Conservation (phyloP, 2,888 invertebrate genomes). For the Amblyjoppa fuscipennis region DNA sequence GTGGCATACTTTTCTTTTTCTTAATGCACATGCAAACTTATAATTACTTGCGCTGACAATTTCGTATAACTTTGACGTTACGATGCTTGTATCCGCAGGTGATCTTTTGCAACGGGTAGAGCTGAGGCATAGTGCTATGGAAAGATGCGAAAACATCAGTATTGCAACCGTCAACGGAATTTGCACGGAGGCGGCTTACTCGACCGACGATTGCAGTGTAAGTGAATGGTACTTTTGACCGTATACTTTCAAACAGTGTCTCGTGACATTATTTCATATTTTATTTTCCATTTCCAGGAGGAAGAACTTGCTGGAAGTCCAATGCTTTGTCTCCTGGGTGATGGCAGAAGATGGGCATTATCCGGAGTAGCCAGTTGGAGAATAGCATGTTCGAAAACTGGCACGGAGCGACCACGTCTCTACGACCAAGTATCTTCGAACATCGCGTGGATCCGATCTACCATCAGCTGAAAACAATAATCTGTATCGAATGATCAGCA, state of each 20-base stretch:
- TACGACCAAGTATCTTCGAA: conserved; percentile 94
- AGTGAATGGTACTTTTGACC: conserved; percentile 83
- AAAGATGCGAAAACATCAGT: conserved; percentile 94
- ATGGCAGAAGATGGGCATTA: conserved; percentile 91
- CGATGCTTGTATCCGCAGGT: conserved; percentile 76
- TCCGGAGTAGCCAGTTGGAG: conserved; percentile 94
- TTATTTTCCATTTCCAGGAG: conserved; percentile 87
- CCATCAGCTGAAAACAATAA: conserved; percentile 86
- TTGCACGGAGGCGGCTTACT: conserved; percentile 93
- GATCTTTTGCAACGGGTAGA: conserved; percentile 94
- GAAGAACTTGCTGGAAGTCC: conserved; percentile 96
- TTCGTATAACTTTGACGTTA: conserved; percentile 12
- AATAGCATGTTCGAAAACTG: conserved; percentile 93
- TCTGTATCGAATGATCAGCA: background rate
- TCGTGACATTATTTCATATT: background rate
- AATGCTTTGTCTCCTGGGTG: conserved; percentile 92
- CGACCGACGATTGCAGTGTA: conserved; percentile 94
- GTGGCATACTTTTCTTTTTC: conserved; percentile 33
- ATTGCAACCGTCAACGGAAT: conserved; percentile 93
- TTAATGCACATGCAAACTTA: background rate
- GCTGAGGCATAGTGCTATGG: conserved; percentile 91
- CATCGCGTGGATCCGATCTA: conserved; percentile 94
- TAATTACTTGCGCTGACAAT: background rate
- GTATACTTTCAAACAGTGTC: background rate
- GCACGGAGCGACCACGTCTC: conserved; percentile 92